Evolutionary conservation across 2,888 invertebrate genomes (phyloP).

Genomic region (Drosophila kambysellisi): DNA sequence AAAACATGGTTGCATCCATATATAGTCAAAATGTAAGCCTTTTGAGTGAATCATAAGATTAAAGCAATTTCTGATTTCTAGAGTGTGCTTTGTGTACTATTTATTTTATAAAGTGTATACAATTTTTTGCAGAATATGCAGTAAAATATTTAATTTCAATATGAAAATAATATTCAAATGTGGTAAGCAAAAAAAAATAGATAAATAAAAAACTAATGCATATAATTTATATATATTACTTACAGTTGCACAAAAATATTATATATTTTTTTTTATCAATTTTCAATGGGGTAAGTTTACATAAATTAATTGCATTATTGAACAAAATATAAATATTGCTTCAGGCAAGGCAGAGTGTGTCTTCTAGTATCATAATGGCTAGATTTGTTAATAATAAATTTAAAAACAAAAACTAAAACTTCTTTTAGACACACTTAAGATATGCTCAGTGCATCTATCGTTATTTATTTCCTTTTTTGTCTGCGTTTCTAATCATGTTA

Average conservation of each 20-base stretch:
- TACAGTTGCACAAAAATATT: background rate
- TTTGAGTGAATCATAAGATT: background rate
- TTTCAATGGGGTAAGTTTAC: too few relatives aligned
- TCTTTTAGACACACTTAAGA: background rate
- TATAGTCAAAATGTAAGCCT: background rate
- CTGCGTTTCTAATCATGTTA: conserved; percentile 10
- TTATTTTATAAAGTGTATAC: background rate
- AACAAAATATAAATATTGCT: background rate
- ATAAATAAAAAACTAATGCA: background rate
- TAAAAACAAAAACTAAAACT: background rate
- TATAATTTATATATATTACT: background rate
- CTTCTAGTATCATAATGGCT: background rate
- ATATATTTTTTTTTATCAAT: too few relatives aligned
- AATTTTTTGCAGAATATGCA: background rate
- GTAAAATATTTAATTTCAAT: background rate
- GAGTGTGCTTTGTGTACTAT: background rate
- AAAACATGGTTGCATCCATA: background rate
- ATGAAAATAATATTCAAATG: background rate
- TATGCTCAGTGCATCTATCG: background rate
- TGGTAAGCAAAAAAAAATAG: too few relatives aligned
- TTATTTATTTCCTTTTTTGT: conserved; percentile 5
- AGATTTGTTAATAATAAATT: background rate
- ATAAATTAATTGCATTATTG: background rate
- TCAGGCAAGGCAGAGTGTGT: background rate
- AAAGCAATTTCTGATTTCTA: background rate